Percentiles rank a stretch among this genome's conserved stretches.
These are phyloP conservation scores for Acholoe squamosa DNA, from an alignment of 2,888 invertebrate genomes.

Conservation along the genomic window DNA sequence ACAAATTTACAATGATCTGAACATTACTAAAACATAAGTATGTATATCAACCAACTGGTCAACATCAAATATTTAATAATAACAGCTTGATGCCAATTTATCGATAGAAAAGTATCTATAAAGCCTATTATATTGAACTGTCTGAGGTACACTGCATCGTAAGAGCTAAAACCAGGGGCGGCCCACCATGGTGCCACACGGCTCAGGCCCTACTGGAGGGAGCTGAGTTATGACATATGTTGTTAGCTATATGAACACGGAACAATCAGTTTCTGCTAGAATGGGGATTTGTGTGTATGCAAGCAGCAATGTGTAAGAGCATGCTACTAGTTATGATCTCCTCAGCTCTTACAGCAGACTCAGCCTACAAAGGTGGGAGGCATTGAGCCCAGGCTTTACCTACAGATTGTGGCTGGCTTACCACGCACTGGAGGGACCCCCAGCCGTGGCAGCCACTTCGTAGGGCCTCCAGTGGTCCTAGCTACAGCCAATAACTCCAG, in stretches of 20 bases:
- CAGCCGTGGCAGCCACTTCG: not conserved
- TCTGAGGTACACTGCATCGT: not conserved
- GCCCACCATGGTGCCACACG: not conserved
- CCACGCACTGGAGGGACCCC: not conserved
- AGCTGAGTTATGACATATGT: not conserved
- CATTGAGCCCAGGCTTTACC: not conserved
- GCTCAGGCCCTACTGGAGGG: not conserved
- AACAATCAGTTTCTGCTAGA: not conserved
- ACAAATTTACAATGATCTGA: too few relatives aligned
- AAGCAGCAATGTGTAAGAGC: conserved; percentile 19
- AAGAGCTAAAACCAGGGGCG: not conserved
- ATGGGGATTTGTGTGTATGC: conserved; percentile 15
- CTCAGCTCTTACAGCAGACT: not conserved
- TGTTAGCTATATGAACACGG: not conserved
- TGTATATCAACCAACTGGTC: too few relatives aligned
- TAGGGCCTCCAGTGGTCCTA: not conserved
- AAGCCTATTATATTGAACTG: not conserved
- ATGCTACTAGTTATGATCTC: not conserved
- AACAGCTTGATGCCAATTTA: not conserved
- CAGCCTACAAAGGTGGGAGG: not conserved
- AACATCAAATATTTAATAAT: not conserved
- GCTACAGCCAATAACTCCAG: not conserved
- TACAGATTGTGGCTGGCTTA: not conserved
- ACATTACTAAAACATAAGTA: too few relatives aligned
- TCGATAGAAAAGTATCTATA: not conserved